Base-by-base conservation (phyloP, 37 sponge, comb jelly and placozoan species). In the Ianthella basta region DNA sequence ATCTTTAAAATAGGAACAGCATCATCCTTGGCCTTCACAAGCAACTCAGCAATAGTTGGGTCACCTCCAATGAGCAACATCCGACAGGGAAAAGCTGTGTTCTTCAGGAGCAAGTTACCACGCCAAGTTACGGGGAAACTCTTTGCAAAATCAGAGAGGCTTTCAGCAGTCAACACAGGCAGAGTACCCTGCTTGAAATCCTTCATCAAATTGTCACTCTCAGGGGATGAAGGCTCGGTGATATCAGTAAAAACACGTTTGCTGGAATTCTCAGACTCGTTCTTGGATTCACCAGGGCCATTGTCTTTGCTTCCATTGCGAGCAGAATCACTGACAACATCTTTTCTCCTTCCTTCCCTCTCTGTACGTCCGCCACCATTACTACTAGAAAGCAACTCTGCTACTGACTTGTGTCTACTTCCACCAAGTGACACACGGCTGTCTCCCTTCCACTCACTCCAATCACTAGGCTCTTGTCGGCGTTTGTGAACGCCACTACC, bases 31-130 rank as follows among this genome's bases (percentile, higher is more conserved):
- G 79, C 56, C 68, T 88, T 80, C 60, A 91, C 50, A 20, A 94
- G 77, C 30, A 72, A 57, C 67, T 94, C 95, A 13, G 87, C 95
- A 10, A 94, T 89, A 14, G 88, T 83, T 18, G 92, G 92, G 69
- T 95, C 92, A 41, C 98, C 98, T 41, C 92, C 96, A 63, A 98
- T 86, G 23, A 98, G 90, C 59, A 91, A 93, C 95, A 98, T 92
- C 32, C 95, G 89, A 23, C 92, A 88, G 4, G 96, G 92, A 57
- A 98, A 95, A 30, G 94, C 94, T 38, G 90, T 95, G 80, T 94
- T 98, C 72, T 98, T 98, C 55, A 98, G 87, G 32, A 95, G 82
- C 20, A 98, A 78, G 38, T 91, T 91, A n/a, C 96, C 96, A n/a
- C 75, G 69, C 98, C 98, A 97, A 6, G 93, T 93, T 4, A 93